Evolutionary conservation across 2,888 invertebrate species (phyloP).

Genomic region (Clivina fossor): DNA sequence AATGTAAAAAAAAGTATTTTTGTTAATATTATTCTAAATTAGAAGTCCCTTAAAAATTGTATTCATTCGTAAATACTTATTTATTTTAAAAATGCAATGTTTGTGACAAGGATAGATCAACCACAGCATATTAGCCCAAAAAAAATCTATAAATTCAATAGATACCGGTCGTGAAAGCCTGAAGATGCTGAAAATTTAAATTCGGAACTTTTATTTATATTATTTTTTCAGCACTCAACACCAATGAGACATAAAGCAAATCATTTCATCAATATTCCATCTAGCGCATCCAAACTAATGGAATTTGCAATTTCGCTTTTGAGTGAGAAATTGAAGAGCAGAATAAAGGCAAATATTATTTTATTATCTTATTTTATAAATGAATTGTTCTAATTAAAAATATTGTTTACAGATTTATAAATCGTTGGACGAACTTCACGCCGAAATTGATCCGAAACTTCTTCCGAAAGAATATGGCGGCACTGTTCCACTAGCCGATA

Average conservation of each 20-base stretch:
- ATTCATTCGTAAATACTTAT: no score
- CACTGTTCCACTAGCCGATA: slow-evolving; percentile 74
- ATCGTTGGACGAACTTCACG: slow-evolving; percentile 69
- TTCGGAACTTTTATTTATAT: not conserved
- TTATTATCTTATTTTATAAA: slow-evolving; percentile 26
- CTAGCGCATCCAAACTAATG: slow-evolving; percentile 77
- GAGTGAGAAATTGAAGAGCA: slow-evolving; percentile 79
- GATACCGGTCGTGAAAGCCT: no score
- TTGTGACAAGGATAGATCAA: no score
- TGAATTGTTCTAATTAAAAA: not conserved
- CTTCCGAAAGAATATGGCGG: slow-evolving; percentile 88
- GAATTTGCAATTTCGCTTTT: slow-evolving; percentile 80
- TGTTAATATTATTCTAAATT: no score
- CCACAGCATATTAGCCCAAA: no score
- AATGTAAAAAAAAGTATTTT: no score
- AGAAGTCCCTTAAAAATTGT: no score
- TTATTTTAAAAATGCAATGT: no score
- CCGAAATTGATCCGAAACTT: slow-evolving; percentile 71
- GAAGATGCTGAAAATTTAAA: not conserved
- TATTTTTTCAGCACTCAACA: slow-evolving; percentile 70
- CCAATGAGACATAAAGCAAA: slow-evolving; percentile 90
- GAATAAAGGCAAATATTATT: slow-evolving; percentile 75
- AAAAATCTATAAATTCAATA: no score
- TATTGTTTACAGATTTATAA: slow-evolving; percentile 60
- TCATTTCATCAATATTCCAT: slow-evolving; percentile 83